Conservation (phyloP, 2,888 invertebrate species). For the Empis livida region DNA sequence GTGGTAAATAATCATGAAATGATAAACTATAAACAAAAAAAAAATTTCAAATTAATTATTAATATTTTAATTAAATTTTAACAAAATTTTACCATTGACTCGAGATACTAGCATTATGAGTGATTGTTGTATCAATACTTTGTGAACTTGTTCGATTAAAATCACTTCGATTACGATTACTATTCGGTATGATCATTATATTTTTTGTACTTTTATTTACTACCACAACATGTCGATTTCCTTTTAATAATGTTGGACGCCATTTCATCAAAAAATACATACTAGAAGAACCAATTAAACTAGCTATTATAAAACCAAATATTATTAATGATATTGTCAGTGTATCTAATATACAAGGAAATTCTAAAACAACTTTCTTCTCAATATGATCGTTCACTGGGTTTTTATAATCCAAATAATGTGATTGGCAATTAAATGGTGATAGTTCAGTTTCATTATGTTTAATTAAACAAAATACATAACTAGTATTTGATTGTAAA, state of each 20-base stretch:
- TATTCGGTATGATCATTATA: no score
- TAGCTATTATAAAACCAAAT: conserved; percentile 13
- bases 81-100: no score
- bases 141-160: no score
- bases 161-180: no score
- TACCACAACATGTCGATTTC: conserved; percentile 14
- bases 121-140: no score
- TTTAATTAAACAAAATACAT: conserved; percentile 26
- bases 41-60: no score
- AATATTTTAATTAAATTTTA: no score
- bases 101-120: no score
- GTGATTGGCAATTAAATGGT: conserved; percentile 26
- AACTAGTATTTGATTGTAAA: conserved; percentile 21
- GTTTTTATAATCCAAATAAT: conserved; percentile 11
- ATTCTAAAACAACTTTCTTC: not conserved
- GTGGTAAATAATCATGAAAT: no score
- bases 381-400: not conserved
- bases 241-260: conserved; percentile 16
- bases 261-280: conserved; percentile 15
- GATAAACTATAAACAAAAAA: no score
- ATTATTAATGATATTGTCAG: conserved; percentile 14
- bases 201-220: not conserved
- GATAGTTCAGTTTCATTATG: conserved; percentile 16
- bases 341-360: not conserved
- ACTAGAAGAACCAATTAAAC: conserved; percentile 14